Evolutionary conservation across 2,113 vertebrate species (phyloP).

Genomic region (Hyperopisus bebe): DNA sequence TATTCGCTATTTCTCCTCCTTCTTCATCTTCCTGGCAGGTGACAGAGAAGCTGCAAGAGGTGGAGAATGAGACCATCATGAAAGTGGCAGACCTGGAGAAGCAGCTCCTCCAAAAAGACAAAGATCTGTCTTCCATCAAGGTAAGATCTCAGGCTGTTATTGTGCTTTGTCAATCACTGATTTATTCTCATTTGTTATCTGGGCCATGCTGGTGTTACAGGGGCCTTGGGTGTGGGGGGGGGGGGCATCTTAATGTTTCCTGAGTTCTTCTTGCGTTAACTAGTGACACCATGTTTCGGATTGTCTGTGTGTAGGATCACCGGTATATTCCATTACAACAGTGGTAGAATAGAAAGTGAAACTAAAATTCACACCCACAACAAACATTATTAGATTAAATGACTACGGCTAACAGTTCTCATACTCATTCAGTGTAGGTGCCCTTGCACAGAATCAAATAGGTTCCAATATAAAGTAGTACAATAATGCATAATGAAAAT

Average conservation of each 20-base stretch:
- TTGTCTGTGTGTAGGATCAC: background rate
- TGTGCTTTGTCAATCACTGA: background rate
- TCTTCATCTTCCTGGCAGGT: conserved; percentile 51
- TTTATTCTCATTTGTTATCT: background rate
- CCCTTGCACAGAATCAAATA: background rate
- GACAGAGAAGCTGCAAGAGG: conserved; percentile 88
- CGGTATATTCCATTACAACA: background rate
- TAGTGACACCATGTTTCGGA: background rate
- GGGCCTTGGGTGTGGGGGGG: too few species aligned
- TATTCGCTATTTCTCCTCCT: background rate
- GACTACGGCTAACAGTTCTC: background rate
- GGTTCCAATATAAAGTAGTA: background rate
- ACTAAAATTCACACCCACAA: background rate
- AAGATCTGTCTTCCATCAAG: conserved; percentile 78
- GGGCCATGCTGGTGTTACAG: too few species aligned
- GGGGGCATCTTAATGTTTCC: background rate
- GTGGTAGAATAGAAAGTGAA: background rate
- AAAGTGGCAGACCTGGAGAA: conserved; percentile 92
- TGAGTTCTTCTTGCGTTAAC: background rate
- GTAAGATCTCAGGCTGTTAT: conserved; percentile 48
- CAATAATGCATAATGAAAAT: background rate
- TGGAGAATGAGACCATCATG: conserved; percentile 97
- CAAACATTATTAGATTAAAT: background rate
- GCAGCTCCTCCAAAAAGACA: conserved; percentile 81
- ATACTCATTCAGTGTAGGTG: background rate